phyloP scores from a whole-genome alignment of 2,113 vertebrate genomes.

The Corythornis cristatus region DNA sequence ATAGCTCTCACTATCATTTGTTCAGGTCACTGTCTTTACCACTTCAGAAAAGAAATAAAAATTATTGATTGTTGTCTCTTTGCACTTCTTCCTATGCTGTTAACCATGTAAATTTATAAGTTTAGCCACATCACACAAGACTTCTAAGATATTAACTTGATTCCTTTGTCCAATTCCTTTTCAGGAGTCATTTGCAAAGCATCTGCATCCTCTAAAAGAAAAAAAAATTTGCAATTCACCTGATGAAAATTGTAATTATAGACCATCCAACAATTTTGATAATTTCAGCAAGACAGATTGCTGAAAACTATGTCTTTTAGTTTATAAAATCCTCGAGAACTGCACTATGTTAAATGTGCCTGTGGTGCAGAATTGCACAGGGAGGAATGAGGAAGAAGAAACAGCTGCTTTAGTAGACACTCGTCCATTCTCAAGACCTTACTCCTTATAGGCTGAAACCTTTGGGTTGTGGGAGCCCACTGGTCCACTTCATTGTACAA shows the following conservation, averaged over 20 bases:
- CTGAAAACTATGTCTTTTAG: slow-evolving; percentile 39
- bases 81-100: not conserved
- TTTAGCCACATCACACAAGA: not conserved
- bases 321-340: slow-evolving; percentile 11
- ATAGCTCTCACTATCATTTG: not conserved
- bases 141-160: slow-evolving; percentile 11
- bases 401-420: not conserved
- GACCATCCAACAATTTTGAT: slow-evolving; percentile 44
- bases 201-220: slow-evolving; percentile 12
- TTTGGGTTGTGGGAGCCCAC: not conserved
- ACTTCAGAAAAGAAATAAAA: not conserved
- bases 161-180: slow-evolving; percentile 27
- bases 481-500: not conserved
- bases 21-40: not conserved
- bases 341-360: not conserved
- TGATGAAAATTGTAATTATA: slow-evolving; percentile 51
- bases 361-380: not conserved
- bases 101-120: not conserved
- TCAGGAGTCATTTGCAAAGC: slow-evolving; percentile 25
- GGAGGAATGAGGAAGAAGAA: not conserved
- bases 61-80: not conserved
- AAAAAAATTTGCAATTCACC: slow-evolving; percentile 34
- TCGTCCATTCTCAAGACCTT: not conserved
- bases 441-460: not conserved
- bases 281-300: slow-evolving; percentile 42